A percentile compares a stretch with the other conserved stretches of the same genome.
Conservation (phyloP, 2,113 vertebrate species). For the Tenrec ecaudatus region DNA sequence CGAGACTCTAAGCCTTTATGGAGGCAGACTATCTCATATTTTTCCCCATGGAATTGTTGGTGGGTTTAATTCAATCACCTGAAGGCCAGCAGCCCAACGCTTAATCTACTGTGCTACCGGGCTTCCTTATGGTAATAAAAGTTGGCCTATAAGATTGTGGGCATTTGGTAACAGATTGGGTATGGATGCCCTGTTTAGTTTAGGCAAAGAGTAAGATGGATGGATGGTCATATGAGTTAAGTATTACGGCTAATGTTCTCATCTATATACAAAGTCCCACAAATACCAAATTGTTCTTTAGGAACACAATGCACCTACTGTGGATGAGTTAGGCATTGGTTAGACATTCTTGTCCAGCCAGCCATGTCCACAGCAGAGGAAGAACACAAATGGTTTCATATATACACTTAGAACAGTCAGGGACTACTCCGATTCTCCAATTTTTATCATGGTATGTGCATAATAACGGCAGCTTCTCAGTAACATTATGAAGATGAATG, state of each 20-base stretch:
- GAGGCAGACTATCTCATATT: too few relatives aligned
- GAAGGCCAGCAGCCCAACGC: too few relatives aligned
- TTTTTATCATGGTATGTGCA: neutral
- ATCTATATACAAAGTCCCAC: neutral
- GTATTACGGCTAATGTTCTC: neutral
- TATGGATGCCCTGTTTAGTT: neutral
- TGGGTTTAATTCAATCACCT: neutral
- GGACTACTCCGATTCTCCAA: neutral
- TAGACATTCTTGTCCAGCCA: too few relatives aligned
- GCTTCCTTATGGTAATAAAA: neutral
- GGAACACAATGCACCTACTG: neutral
- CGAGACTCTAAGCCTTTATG: too few relatives aligned
- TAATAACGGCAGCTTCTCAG: neutral
- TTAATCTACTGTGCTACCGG: too few relatives aligned
- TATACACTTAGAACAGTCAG: neutral
- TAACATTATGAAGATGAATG: neutral
- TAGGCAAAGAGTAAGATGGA: neutral
- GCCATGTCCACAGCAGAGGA: rapidly evolving
- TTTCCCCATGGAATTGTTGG: neutral
- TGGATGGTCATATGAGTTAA: neutral
- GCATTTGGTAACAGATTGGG: neutral
- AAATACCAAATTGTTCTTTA: neutral
- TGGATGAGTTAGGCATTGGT: neutral
- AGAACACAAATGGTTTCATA: rapidly evolving
- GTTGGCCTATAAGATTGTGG: too few relatives aligned